Evolutionary conservation across 2,113 vertebrate species (phyloP), one percentile per base, ranked within the genome.

Genomic region (Saiga tatarica): DNA sequence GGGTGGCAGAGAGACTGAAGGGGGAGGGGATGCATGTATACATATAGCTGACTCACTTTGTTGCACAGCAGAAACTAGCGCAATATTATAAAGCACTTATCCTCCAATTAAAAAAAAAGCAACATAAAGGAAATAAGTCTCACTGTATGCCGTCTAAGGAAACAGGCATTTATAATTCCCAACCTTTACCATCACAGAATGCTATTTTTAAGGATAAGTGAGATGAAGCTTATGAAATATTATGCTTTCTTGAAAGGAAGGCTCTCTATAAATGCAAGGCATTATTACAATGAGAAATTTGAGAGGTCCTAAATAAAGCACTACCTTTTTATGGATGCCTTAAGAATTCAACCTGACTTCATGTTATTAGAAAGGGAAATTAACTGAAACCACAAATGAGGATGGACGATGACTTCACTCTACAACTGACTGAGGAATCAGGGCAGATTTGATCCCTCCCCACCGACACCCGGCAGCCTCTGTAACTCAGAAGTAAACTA

Each of bases 221-320:
- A 82, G 62, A 78, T 33, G 45, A 84, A 87, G 39, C 36, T 60
- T 85, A 16, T 39, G 67, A 55, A 93, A 50, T 57, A 87, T n/a
- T 86, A 42, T n/a, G 23, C 28, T 87, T 84, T 95, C 53, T 84
- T 79, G 21, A 83, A 82, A 92, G 81, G 62, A 67, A 94, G 78
- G 23, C 28, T 55, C 47, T 92, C 23, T 26, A 28, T 45, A 55
- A 91, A 86, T 0, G 52, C 50, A 74, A 95, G 21, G 21, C 60
- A 74, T 83, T 60, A 30, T 25, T 82, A 36, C 39, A 10, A 85
- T 16, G 30, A 86, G 25, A 85, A 81, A 71, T 67, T 25, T 76
- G 53, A 91, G 25, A 87, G 50, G 36, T 64, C 25, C 74, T 47
- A 47, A 33, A 74, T 45, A 89, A 82, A 85, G 17, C 39, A 39